Base-by-base conservation (phyloP, 1,140 invertebrate species). In the Dryas iulia region DNA sequence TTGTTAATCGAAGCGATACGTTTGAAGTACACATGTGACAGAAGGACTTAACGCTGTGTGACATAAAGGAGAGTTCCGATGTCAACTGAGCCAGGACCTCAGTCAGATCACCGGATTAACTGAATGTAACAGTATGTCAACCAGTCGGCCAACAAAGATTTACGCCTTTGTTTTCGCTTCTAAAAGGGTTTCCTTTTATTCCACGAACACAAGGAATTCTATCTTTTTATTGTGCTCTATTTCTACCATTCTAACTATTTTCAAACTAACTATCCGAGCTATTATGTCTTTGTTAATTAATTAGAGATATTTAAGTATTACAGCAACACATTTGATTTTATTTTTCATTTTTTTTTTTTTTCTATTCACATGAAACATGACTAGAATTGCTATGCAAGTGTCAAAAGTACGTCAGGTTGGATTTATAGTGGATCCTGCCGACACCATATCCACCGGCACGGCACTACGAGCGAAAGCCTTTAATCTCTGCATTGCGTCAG, bases 401-500 rank as follows among this genome's bases (percentile, higher is more conserved):
- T 72, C 68, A 72, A 61, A 61, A 69, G 69, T 70, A 73, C 69
- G 75, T 83, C 81, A 82, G 69, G 74, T 62, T 71, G 73, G 76
- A 73, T 76, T 81, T 74, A 81, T 78, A 79, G 82, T 82, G 79
- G 85, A 86, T 89, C 77, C 76, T 73, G 74, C 74, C 67, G 69
- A 72, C 78, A 76, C 72, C 76, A 80, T 77, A 82, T 81, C 73
- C 78, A 77, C 70, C 75, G 71, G 76, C 72, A 78, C 72, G 78
- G 79, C 72, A 73, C 78, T 83, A 80, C 78, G 77, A 78, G 74
- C 85, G 81, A 86, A 90, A 88, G 76, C 88, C 82, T 87, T 89
- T 89, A 90, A 90, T 89, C 86, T 86, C 85, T 87, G 82, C 86
- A 87, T 87, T 86, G 85, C 85, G 86, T 85, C 87, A 87, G 80